Conservation (phyloP, 2,113 vertebrate species). For the Leptobrachium leishanense region DNA sequence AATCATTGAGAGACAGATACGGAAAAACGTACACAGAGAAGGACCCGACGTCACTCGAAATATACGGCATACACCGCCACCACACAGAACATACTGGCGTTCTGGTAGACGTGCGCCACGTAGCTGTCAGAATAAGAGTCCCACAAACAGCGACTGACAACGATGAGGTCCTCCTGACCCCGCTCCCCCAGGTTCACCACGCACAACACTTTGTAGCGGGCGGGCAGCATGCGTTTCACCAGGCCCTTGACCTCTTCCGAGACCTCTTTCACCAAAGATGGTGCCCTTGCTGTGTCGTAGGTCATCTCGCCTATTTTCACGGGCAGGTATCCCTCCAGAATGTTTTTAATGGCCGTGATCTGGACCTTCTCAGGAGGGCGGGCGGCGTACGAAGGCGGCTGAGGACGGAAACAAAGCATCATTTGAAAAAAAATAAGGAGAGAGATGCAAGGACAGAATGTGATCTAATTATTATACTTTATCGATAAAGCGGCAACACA, state of each 20-base stretch:
- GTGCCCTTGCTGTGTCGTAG: constrained; percentile 13
- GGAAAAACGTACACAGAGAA: not conserved
- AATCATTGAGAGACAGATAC: not conserved
- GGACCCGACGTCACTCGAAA: constrained; percentile 30
- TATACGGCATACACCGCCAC: constrained; percentile 44
- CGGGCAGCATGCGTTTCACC: constrained; percentile 35
- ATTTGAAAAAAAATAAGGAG: too few species aligned
- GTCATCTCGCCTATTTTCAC: not conserved
- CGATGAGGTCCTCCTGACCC: constrained; percentile 14
- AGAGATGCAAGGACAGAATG: too few species aligned
- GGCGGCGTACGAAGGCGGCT: constrained; percentile 31
- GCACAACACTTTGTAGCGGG: constrained; percentile 43
- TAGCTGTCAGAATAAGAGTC: constrained; percentile 46
- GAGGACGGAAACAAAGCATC: not conserved
- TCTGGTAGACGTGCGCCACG: constrained; percentile 31
- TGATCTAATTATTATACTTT: too few species aligned
- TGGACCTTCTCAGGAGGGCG: constrained; percentile 28
- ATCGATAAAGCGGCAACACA: too few species aligned
- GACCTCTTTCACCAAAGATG: constrained; percentile 21
- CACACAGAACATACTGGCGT: constrained; percentile 39
- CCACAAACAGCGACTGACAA: constrained; percentile 48
- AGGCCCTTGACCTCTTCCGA: constrained; percentile 33
- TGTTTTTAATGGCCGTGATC: not conserved
- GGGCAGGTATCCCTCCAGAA: constrained; percentile 25
- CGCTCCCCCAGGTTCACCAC: constrained; percentile 39